Evolutionary conservation across 2,888 invertebrate genomes (phyloP), one percentile per base, ranked within the genome.

Genomic region (Myopa testacea): DNA sequence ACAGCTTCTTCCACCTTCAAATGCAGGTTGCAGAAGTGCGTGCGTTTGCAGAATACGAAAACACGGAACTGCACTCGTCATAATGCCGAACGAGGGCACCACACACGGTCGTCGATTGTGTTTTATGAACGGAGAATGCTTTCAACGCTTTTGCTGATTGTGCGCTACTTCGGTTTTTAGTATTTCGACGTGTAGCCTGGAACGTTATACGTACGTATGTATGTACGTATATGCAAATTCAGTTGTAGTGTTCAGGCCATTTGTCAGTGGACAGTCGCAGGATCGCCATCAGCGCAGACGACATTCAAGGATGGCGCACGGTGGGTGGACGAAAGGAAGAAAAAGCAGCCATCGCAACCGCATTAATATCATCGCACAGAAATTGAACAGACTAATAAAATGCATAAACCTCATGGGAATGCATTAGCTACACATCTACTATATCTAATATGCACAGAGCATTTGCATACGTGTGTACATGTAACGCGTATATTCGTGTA

Each of bases 201-300:
- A 55, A 55, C 10, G 55, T 55, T 55, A 10, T 50, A 50, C 14
- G 50, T 50, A 50, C 14, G 50, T 12, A 50, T 50, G 50, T 12
- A 50, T 50, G 50, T 50, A 50, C 12, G 50, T 50, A 14, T 55
- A 55, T 55, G 45, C 45, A 45, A 45, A 45, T 45, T 6, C 45
- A 45, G 45, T 45, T 45, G 45, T 45, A 10, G 7, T 45, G 55
- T 16, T 14, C 55, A 55, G 16, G 40, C 73, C 45, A 73, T 73
- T 73, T 73, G 73, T 73, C 60, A 40, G 72, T 72, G 72, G 72
- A 72, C 60, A 72, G 7, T 72, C 10, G 12, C 60, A 58, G 16
- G 60, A 58, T 34, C 60, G 40, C 37, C 67, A 16, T 16, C 37
- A 38, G 40, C n/a, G 38, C 60, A 72, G 40, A 68, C 16, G 45